Evolutionary conservation across 2,797 vertebrate species (phyloP).

Genomic region (Mus caroli): DNA sequence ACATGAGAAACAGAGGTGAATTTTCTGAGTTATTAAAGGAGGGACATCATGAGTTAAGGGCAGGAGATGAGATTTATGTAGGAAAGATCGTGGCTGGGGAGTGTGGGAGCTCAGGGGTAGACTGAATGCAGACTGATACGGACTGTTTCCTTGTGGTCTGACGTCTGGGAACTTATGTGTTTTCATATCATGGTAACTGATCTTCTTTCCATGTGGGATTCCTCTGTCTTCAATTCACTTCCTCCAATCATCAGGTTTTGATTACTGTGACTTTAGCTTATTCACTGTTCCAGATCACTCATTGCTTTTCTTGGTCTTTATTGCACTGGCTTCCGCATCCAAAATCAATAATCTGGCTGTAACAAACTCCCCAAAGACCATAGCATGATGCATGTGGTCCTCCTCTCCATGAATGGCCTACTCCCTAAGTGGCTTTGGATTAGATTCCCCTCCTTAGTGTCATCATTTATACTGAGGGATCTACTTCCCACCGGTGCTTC

Average conservation of each 20-base stretch:
- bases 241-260: not conserved
- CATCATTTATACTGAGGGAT: not conserved
- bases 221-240: not conserved
- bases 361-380: not conserved
- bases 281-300: not conserved
- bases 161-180: not conserved
- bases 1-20: not conserved
- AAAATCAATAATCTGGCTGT: not conserved
- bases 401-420: not conserved
- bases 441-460: too few relatives aligned
- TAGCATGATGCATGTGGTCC: not conserved
- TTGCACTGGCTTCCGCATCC: not conserved
- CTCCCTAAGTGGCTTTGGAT: too few relatives aligned
- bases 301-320: not conserved
- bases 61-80: not conserved
- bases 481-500: not conserved
- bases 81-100: not conserved
- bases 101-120: rapidly evolving
- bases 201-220: not conserved
- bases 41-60: not conserved
- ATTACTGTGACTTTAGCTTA: not conserved
- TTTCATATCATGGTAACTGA: not conserved
- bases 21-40: not conserved
- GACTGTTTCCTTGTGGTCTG: not conserved
- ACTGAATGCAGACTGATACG: not conserved